A percentile compares a stretch with the other conserved stretches of the same genome.
Evolutionary conservation across 37 sponge, comb jelly and placozoan species (phyloP).

Genomic region (Chondrilla cf. caribensis): DNA sequence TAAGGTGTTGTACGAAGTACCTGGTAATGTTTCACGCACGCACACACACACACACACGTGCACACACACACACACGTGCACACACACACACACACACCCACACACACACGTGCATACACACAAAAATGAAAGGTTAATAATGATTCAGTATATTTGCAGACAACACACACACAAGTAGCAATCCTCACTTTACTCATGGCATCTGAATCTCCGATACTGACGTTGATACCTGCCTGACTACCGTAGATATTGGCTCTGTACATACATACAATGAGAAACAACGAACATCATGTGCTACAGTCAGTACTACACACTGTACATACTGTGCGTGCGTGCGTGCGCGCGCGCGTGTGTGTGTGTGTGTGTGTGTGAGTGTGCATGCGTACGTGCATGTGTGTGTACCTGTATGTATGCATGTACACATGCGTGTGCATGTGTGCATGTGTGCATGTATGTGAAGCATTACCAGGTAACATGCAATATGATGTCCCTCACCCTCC

Average conservation of each 20-base stretch:
- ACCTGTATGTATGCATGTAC: not conserved
- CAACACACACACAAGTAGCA: no score
- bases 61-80: not conserved
- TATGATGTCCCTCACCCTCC: not conserved
- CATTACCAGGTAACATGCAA: not conserved
- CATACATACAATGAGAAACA: not conserved
- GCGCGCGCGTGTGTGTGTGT: no score
- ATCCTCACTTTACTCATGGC: not conserved
- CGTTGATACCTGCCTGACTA: constrained; percentile 37
- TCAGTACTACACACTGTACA: no score
- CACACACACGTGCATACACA: no score
- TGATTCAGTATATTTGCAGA: no score
- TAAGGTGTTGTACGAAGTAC: no score
- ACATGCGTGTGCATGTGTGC: not conserved
- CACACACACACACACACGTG: not conserved
- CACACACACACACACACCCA: not conserved
- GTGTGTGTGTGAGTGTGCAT: not conserved
- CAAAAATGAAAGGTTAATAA: no score
- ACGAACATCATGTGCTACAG: not conserved
- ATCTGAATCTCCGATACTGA: constrained; percentile 50
- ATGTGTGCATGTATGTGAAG: not conserved
- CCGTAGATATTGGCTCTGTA: constrained; percentile 55
- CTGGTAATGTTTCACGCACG: no score
- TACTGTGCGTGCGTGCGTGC: no score
- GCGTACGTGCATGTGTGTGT: not conserved